Conservation (phyloP, 37 sponge, comb jelly and placozoan species). For the Cliona cf. orientalis region DNA sequence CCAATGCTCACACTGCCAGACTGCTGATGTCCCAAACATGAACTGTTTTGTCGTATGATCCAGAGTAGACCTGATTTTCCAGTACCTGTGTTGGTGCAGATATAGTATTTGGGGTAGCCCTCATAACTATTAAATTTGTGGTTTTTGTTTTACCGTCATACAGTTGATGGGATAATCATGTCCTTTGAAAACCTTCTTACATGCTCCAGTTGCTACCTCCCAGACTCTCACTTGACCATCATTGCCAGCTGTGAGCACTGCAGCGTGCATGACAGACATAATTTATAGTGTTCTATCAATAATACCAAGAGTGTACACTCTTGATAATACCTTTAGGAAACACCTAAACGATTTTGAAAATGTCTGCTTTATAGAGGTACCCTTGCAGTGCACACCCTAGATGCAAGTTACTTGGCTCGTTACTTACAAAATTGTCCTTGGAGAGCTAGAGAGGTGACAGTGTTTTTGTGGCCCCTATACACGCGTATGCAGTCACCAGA, state of each 20-base stretch:
- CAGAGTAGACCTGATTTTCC: conserved; percentile 41
- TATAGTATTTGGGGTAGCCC: too few species aligned
- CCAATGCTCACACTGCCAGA: neutral
- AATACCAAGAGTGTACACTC: too few species aligned
- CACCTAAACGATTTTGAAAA: too few species aligned
- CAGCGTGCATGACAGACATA: too few species aligned
- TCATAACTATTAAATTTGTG: too few species aligned
- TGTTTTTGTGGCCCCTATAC: conserved; percentile 53
- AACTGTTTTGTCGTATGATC: conserved; percentile 60
- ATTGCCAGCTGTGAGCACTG: conserved; percentile 53
- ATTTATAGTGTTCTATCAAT: too few species aligned
- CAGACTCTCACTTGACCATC: conserved; percentile 52
- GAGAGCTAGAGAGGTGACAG: conserved; percentile 23
- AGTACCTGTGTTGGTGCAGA: conserved; percentile 7
- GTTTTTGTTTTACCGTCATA: conserved; percentile 18
- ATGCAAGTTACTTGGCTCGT: too few species aligned
- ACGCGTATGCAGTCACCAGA: conserved; percentile 35
- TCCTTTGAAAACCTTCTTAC: conserved; percentile 37
- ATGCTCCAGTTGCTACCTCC: conserved; percentile 47
- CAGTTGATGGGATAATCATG: conserved; percentile 53
- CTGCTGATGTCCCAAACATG: conserved; percentile 42
- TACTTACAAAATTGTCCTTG: conserved; percentile 30
- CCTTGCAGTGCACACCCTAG: too few species aligned
- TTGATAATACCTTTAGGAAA: too few species aligned
- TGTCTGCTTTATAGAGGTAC: too few species aligned